Conservation (phyloP, 1,140 invertebrate species). For the Diuraphis noxia region DNA sequence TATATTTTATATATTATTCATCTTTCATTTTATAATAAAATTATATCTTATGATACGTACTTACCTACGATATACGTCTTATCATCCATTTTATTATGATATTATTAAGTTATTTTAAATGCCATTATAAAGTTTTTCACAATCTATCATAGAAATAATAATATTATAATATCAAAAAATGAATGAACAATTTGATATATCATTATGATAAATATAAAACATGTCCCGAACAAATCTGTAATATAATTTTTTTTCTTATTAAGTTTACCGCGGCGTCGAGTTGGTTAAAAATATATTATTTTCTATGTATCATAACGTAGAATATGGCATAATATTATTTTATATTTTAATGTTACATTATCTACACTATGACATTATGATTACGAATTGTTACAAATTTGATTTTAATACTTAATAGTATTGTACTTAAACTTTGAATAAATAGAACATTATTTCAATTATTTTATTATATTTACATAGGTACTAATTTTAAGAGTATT, state of each 20-base stretch:
- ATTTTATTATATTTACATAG: not conserved
- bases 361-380: too few relatives aligned
- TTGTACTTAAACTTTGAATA: not conserved
- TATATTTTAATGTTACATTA: not conserved
- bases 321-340: not conserved
- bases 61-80: not conserved
- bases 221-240: not conserved
- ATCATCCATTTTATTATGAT: not conserved
- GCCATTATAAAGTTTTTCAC: not conserved
- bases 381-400: not conserved
- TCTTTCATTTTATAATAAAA: not conserved
- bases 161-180: not conserved
- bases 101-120: not conserved
- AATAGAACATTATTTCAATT: not conserved
- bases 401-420: not conserved
- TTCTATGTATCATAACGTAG: not conserved
- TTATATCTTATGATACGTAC: not conserved
- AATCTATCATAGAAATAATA: not conserved
- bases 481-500: not conserved
- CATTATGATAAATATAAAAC: not conserved
- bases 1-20: not conserved
- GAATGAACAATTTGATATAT: not conserved
- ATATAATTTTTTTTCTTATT: not conserved
- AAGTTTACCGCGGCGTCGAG: not conserved
- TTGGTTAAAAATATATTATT: not conserved